Percentiles rank a stretch among this genome's conserved stretches.
phyloP scores from a whole-genome alignment of 2,888 invertebrate genomes.

The Glaucopsyche alexis region DNA sequence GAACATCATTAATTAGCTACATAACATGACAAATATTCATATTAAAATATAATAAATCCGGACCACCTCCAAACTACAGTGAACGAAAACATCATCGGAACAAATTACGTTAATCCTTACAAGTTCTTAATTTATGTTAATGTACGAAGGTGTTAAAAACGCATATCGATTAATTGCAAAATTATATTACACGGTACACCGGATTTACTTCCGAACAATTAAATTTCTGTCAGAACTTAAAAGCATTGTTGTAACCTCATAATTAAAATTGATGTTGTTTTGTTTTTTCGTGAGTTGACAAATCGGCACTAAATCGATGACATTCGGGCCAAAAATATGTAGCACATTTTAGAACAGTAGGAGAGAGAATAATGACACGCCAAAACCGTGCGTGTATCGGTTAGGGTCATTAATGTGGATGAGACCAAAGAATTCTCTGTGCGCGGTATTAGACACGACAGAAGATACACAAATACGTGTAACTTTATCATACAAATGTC shows the following conservation, averaged over 20 bases:
- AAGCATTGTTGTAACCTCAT: not conserved
- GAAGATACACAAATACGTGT: no score
- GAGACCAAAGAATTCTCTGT: no score
- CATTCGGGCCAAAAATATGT: not conserved
- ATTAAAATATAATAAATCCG: not conserved
- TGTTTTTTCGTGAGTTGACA: not conserved
- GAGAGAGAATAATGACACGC: not conserved
- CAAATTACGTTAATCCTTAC: not conserved
- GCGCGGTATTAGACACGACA: no score
- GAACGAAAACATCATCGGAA: slow-evolving; percentile 4
- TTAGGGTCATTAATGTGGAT: not conserved
- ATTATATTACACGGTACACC: not conserved
- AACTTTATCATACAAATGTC: slow-evolving; percentile 3
- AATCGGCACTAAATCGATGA: not conserved
- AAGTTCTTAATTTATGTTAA: slow-evolving; percentile 8
- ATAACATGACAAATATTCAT: not conserved
- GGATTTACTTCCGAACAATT: slow-evolving; percentile 8
- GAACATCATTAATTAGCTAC: not conserved
- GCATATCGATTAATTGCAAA: not conserved
- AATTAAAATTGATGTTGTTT: not conserved
- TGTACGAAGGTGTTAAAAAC: slow-evolving; percentile 16
- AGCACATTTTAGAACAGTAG: not conserved
- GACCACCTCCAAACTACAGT: not conserved
- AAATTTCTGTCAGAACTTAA: slow-evolving; percentile 7
- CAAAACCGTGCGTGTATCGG: not conserved